Evolutionary conservation across 2,113 vertebrate genomes (phyloP).

Genomic region (Procavia capensis): DNA sequence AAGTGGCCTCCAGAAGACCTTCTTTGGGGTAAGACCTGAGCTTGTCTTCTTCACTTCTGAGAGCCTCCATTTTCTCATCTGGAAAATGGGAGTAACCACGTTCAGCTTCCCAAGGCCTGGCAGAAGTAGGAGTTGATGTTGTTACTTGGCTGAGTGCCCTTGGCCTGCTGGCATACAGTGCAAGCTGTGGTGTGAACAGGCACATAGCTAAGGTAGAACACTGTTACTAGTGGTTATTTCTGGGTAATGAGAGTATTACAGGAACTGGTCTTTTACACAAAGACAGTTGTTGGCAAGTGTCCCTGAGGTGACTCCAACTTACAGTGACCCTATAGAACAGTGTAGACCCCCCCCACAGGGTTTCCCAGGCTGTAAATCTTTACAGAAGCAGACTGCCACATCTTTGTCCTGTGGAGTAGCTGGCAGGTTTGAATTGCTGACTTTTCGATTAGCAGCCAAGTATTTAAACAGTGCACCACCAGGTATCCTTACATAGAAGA

Average conservation of each 20-base stretch:
- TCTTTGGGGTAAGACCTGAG: background rate
- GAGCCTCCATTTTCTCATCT: background rate
- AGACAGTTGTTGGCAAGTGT: background rate
- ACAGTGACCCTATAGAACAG: no score
- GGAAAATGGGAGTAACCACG: background rate
- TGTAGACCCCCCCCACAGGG: background rate
- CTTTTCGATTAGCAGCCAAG: background rate
- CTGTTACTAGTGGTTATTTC: background rate
- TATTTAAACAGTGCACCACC: background rate
- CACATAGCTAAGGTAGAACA: background rate
- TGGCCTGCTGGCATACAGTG: background rate
- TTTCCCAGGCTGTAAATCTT: background rate
- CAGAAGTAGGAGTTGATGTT: background rate
- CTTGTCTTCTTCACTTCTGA: fast-evolving
- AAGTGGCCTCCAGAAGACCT: fast-evolving
- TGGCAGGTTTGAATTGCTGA: background rate
- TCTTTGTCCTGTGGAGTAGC: background rate
- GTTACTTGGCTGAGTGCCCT: background rate
- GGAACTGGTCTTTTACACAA: background rate
- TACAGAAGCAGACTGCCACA: background rate
- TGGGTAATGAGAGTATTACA: fast-evolving
- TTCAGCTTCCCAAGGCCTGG: background rate
- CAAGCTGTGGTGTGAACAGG: background rate
- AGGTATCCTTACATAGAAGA: fast-evolving
- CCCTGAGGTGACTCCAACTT: background rate